These are phyloP conservation scores for Archaeoteleia sp. DNA, from an alignment of 2,888 invertebrate species.

Conservation along the genomic window DNA sequence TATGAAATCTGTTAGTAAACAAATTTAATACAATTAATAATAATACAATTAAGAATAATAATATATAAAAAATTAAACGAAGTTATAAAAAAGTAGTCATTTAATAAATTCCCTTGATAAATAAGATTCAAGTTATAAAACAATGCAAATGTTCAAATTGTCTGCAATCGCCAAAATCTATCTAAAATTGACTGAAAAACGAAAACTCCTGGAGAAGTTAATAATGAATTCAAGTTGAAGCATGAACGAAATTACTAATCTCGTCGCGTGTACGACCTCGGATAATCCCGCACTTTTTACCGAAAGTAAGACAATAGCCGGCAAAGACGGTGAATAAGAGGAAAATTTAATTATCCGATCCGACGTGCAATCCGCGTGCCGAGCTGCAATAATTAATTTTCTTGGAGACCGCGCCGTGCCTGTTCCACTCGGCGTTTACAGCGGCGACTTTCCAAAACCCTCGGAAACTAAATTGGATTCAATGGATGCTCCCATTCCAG, in stretches of 20 bases:
- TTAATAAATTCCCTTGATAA: no score
- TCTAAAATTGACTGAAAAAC: conserved; percentile 30
- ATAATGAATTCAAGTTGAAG: conserved; percentile 40
- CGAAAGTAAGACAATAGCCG: conserved; percentile 49
- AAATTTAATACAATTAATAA: no score
- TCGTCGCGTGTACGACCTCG: conserved; percentile 40
- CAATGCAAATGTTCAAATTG: no score
- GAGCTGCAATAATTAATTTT: conserved; percentile 62
- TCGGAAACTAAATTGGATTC: conserved; percentile 56
- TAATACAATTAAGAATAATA: no score
- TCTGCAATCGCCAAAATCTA: conserved; percentile 37
- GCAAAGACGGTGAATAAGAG: conserved; percentile 48
- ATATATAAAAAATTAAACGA: no score
- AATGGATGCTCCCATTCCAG: conserved; percentile 32
- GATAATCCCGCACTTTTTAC: conserved; percentile 42
- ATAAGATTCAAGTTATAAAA: no score
- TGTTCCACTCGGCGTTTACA: conserved; percentile 38
- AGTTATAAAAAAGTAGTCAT: no score
- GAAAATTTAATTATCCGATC: conserved; percentile 65
- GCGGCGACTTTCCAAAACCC: conserved; percentile 37
- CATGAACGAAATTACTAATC: conserved; percentile 48
- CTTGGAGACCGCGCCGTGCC: conserved; percentile 48
- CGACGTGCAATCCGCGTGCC: conserved; percentile 58
- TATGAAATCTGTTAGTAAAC: no score
- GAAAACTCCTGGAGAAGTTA: conserved; percentile 34